Percentiles rank a stretch among this genome's conserved stretches.
These are phyloP conservation scores for Sarcophaga variegata DNA, from an alignment of 2,888 invertebrate species.

Conservation along the genomic window DNA sequence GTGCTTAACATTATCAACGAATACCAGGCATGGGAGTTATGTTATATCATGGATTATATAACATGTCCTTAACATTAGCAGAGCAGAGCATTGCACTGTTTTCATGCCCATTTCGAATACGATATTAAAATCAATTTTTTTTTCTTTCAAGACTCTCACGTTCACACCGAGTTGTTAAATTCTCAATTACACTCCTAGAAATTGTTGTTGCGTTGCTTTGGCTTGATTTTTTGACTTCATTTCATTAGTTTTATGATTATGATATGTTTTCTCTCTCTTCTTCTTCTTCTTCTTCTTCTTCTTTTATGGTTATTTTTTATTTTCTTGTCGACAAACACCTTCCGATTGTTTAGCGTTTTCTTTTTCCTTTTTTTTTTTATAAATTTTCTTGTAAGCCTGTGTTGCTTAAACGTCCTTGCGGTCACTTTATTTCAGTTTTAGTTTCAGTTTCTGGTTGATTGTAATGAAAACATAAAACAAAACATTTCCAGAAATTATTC, in stretches of 20 bases:
- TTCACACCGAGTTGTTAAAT: slow-evolving; percentile 77
- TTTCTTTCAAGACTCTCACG: slow-evolving; percentile 73
- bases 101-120: background rate
- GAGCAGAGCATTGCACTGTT: background rate
- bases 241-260: slow-evolving; percentile 53
- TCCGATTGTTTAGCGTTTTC: slow-evolving; percentile 66
- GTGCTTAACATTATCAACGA: background rate
- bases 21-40: background rate
- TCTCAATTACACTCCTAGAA: background rate
- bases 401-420: slow-evolving; percentile 61
- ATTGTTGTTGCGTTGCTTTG: slow-evolving; percentile 44
- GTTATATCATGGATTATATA: slow-evolving; percentile 8
- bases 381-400: background rate
- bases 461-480: slow-evolving; percentile 50
- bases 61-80: background rate
- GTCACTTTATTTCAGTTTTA: slow-evolving; percentile 58
- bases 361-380: slow-evolving; percentile 1
- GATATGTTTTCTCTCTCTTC: background rate
- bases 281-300: background rate
- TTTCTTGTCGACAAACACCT: slow-evolving; percentile 65
- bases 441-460: background rate
- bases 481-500: slow-evolving; percentile 38
- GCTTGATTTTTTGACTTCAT: slow-evolving; percentile 73
- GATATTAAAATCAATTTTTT: slow-evolving; percentile 58
- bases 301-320: slow-evolving; percentile 12